These are phyloP conservation scores for Catocala fraxini DNA, from an alignment of 2,888 invertebrate genomes.

Conservation along the genomic window DNA sequence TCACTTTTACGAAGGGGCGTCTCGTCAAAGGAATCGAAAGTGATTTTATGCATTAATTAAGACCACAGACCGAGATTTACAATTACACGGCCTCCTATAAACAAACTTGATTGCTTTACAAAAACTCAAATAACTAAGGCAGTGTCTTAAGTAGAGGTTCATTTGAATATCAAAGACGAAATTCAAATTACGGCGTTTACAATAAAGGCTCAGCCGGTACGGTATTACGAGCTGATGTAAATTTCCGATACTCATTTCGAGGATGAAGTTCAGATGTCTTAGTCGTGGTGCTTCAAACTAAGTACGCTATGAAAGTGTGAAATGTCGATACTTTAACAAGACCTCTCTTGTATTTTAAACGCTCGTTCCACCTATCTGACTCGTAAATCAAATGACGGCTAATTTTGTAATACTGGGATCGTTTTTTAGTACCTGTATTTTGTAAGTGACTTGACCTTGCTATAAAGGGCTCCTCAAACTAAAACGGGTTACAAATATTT, in stretches of 20 bases:
- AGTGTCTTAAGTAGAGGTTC: conserved; percentile 87
- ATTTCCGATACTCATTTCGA: conserved; percentile 87
- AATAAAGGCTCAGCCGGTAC: conserved; percentile 85
- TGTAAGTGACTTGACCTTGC: background rate
- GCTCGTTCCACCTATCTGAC: conserved; percentile 37
- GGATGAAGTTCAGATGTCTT: conserved; percentile 82
- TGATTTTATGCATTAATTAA: conserved; percentile 85
- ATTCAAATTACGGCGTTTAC: conserved; percentile 87
- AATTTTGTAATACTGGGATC: conserved; percentile 31
- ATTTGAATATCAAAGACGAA: conserved; percentile 88
- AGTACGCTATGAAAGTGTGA: conserved; percentile 49
- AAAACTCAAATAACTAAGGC: conserved; percentile 88
- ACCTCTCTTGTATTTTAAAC: conserved; percentile 47
- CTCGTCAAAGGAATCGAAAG: conserved; percentile 71
- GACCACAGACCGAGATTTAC: conserved; percentile 85
- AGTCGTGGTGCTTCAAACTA: conserved; percentile 70
- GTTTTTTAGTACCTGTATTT: conserved; percentile 20
- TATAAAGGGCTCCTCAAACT: background rate
- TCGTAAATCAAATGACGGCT: conserved; percentile 38
- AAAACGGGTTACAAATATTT: conserved; percentile 6
- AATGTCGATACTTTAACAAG: conserved; percentile 46
- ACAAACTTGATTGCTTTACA: conserved; percentile 88
- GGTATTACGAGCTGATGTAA: conserved; percentile 86
- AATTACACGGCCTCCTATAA: conserved; percentile 85
- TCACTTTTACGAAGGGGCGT: conserved; percentile 64